Evolutionary conservation across 1,140 invertebrate genomes (phyloP), one percentile per base, ranked within the genome.

Genomic region (Gonioctena quinquepunctata): DNA sequence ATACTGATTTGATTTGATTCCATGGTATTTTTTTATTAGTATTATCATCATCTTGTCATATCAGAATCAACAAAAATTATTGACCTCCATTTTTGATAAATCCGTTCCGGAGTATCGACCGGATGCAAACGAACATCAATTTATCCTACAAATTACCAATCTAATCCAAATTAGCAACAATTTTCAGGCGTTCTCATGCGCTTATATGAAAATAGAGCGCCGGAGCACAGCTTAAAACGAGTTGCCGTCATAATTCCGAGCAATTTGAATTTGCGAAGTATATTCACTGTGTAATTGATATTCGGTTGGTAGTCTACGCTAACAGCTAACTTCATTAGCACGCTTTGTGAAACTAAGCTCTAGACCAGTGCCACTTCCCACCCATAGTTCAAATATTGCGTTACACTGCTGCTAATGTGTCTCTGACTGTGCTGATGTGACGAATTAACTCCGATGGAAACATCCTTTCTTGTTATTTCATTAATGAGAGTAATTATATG

Each of bases 211-310:
- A 42, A 42, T 42, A n/a, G 33, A 11, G 33, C 16, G 11, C 33
- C 13, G 16, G 16, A 11, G 33, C 33, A 13, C 33, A 42, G 33
- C 33, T 42, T 42, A 42, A n/a, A 42, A 42, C 13, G 33, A 42
- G 18, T 54, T 28, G 16, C 59, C 28, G 18, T 61, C 26, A 61
- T 61, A 61, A 27, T 61, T 27, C 22, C 26, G 5, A 13, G 59
- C 18, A 61, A 61, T 61, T 61, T 61, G 21, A 61, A 61, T 61
- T 42, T 61, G 18, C 23, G 2, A 27, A 61, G 59, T 61, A 27
- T 61, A 61, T 61, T 61, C 26, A 61, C 23, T 61, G 27, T 61
- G 59, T 61, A 61, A 61, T 61, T 61, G 59, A 61, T 61, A 61
- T 61, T 61, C 27, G 18, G 59, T 33, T 61, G 22, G 27, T 33